Conservation (phyloP, 1,140 invertebrate species). For the Drosophila carrolli region DNA sequence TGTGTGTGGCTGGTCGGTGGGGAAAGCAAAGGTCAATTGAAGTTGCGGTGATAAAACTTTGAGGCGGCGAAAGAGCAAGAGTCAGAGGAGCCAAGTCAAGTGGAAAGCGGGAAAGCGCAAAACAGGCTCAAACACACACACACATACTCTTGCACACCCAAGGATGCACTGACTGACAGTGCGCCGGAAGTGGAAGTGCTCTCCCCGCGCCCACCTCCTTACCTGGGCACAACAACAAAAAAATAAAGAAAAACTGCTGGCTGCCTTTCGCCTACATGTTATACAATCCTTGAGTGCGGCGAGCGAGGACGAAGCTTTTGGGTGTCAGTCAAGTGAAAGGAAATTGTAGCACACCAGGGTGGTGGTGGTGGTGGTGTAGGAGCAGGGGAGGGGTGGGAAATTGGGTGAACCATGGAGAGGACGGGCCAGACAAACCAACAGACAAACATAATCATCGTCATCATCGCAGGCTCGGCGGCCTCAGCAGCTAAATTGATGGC, state of each 20-base stretch:
- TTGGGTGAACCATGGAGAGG: neutral
- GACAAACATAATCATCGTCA: constrained; percentile 71
- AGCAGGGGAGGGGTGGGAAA: neutral
- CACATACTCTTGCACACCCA: constrained; percentile 14
- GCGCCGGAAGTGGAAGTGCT: constrained; percentile 53
- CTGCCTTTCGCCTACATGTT: constrained; percentile 65
- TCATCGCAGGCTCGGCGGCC: constrained; percentile 31
- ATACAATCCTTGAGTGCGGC: constrained; percentile 77
- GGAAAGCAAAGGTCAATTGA: constrained; percentile 78
- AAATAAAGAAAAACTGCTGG: constrained; percentile 41
- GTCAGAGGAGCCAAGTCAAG: constrained; percentile 72
- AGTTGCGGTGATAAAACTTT: constrained; percentile 63
- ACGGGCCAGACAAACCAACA: constrained; percentile 76
- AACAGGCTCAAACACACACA: constrained; percentile 55
- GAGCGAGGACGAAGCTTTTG: constrained; percentile 66
- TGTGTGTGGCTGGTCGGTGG: constrained; percentile 1
- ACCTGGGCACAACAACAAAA: constrained; percentile 28
- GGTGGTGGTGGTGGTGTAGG: neutral
- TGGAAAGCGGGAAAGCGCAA: constrained; percentile 78
- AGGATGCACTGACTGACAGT: constrained; percentile 43
- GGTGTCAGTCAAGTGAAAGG: constrained; percentile 83
- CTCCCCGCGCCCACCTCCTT: constrained; percentile 28
- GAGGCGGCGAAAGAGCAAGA: constrained; percentile 55
- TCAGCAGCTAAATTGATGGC: constrained; percentile 71
- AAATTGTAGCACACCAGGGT: constrained; percentile 68